Evolutionary conservation across 2,797 vertebrate genomes (phyloP).

Genomic region (Microchirus variegatus): DNA sequence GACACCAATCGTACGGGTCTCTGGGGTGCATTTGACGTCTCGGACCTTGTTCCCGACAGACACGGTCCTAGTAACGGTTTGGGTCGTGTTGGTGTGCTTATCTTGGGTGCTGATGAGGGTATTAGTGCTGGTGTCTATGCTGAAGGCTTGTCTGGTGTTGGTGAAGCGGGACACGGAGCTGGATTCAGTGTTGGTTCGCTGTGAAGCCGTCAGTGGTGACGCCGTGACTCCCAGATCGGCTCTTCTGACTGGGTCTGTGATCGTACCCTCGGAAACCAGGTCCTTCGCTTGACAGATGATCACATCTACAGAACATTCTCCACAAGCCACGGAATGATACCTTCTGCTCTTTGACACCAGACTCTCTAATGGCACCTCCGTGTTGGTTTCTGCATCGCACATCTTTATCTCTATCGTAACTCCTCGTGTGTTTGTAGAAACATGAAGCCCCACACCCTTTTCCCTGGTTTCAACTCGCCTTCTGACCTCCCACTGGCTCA

Average conservation of each 20-base stretch:
- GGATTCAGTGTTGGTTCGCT: constrained; percentile 81
- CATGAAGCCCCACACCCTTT: constrained; percentile 72
- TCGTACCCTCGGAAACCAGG: constrained; percentile 72
- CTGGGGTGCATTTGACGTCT: constrained; percentile 72
- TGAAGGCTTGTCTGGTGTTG: constrained; percentile 77
- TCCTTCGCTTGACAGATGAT: constrained; percentile 74
- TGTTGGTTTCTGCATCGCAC: constrained; percentile 84
- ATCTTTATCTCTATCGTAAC: constrained; percentile 76
- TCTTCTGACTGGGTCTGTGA: constrained; percentile 79
- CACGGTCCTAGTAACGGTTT: constrained; percentile 78
- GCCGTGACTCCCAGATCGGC: constrained; percentile 84
- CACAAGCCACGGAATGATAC: constrained; percentile 84
- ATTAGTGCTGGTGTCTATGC: constrained; percentile 85
- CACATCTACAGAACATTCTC: constrained; percentile 84
- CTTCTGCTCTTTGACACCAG: constrained; percentile 30
- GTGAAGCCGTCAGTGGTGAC: constrained; percentile 78
- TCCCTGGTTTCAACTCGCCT: constrained; percentile 82
- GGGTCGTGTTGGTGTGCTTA: constrained; percentile 89
- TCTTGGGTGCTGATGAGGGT: constrained; percentile 82
- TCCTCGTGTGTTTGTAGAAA: constrained; percentile 74
- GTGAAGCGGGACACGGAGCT: constrained; percentile 84
- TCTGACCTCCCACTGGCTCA: constrained; percentile 86
- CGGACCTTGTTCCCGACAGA: constrained; percentile 86
- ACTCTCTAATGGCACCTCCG: constrained; percentile 63
- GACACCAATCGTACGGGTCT: constrained; percentile 84